These are phyloP conservation scores for Polyommatus icarus DNA, from an alignment of 2,888 invertebrate genomes.

Conservation along the genomic window DNA sequence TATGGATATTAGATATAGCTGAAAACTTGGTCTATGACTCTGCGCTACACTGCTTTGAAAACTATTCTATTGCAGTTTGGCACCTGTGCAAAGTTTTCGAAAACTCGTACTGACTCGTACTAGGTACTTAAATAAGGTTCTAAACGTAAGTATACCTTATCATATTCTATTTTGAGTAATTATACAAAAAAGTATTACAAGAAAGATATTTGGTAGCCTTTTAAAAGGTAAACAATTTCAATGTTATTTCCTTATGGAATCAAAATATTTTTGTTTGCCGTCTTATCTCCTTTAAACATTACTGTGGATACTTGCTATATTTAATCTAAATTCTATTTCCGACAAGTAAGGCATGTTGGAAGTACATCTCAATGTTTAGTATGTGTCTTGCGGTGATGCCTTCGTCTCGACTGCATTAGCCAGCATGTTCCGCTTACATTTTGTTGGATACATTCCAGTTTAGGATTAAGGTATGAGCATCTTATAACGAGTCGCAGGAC, in stretches of 20 bases:
- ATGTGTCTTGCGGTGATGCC: not conserved
- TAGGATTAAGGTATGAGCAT: not conserved
- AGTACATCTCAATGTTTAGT: not conserved
- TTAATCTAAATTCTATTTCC: not conserved
- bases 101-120: not conserved
- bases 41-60: too few relatives aligned
- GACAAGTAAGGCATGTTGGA: not conserved
- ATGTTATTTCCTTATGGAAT: not conserved
- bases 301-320: not conserved
- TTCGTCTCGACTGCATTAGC: conserved; percentile 12
- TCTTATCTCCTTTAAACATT: not conserved
- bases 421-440: not conserved
- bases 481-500: not conserved
- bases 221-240: too few relatives aligned
- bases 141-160: not conserved
- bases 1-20: too few relatives aligned
- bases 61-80: too few relatives aligned
- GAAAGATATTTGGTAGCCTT: not conserved
- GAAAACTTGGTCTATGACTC: too few relatives aligned
- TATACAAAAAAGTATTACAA: not conserved
- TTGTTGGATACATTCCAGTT: conserved; percentile 14
- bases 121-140: not conserved
- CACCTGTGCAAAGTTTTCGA: too few relatives aligned
- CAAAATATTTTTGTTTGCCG: not conserved
- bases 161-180: not conserved